phyloP scores from a whole-genome alignment of 2,888 invertebrate genomes.

The Epirrhoe alternata region DNA sequence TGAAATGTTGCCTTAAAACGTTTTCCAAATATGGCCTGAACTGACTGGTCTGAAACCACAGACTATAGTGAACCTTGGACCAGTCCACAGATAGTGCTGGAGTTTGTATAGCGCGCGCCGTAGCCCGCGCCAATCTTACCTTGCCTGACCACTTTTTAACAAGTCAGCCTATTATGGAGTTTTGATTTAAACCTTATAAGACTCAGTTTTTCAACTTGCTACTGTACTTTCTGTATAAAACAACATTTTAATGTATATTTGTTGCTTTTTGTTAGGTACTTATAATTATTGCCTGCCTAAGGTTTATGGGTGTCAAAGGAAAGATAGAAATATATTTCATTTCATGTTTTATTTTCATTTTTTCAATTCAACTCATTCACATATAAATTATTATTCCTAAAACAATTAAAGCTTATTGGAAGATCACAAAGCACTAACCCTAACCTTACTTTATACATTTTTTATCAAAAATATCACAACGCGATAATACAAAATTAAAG shows the following conservation, averaged over 20 bases:
- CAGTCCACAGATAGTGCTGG: constrained; percentile 39
- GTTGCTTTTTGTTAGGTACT: constrained; percentile 19
- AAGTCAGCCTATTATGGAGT: constrained; percentile 53
- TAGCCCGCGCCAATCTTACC: constrained; percentile 56
- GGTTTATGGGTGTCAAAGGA: constrained; percentile 49
- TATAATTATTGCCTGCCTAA: constrained; percentile 24
- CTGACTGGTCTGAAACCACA: constrained; percentile 29
- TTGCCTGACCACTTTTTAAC: constrained; percentile 73
- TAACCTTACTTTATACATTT: constrained; percentile 71
- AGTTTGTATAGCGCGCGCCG: constrained; percentile 55
- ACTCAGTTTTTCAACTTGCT: constrained; percentile 41
- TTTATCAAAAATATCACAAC: constrained; percentile 73
- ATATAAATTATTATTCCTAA: constrained; percentile 73
- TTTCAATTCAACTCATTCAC: constrained; percentile 46
- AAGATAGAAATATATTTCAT: constrained; percentile 65
- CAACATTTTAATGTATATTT: constrained; percentile 15
- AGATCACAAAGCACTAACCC: constrained; percentile 68
- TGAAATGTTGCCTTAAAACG: constrained; percentile 43
- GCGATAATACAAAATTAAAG: constrained; percentile 77
- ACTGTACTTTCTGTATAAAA: constrained; percentile 38
- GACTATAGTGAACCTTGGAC: constrained; percentile 32
- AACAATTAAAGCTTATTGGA: constrained; percentile 78
- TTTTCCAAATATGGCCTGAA: constrained; percentile 54
- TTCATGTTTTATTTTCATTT: constrained; percentile 60
- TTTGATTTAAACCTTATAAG: constrained; percentile 49